These are phyloP conservation scores for Nineta flava DNA, from an alignment of 2,888 invertebrate genomes.

Conservation along the genomic window DNA sequence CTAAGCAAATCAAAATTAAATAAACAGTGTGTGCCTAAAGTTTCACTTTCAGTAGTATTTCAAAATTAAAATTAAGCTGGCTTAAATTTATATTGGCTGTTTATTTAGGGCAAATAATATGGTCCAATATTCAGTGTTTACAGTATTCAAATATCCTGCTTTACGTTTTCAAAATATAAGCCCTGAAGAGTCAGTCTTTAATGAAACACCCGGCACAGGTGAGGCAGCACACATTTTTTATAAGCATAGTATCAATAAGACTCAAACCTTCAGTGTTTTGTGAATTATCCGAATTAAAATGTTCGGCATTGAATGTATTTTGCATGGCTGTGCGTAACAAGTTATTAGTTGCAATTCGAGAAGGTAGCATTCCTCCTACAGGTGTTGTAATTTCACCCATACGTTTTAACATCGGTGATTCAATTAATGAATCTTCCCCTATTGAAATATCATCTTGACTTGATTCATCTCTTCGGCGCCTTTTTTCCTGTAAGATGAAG, in stretches of 20 bases:
- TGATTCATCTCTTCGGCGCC: constrained; percentile 43
- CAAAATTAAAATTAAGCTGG: no score
- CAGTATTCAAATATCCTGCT: no score
- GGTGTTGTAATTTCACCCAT: constrained; percentile 12
- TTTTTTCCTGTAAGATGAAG: constrained; percentile 31
- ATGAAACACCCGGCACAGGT: no score
- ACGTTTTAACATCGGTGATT: constrained; percentile 16
- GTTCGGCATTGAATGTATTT: background rate
- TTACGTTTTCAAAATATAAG: no score
- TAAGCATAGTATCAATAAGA: no score
- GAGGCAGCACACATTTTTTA: no score
- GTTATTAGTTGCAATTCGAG: background rate
- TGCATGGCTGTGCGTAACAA: background rate
- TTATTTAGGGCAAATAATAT: no score
- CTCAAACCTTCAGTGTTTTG: no score
- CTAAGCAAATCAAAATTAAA: background rate
- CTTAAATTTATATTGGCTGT: no score
- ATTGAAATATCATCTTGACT: constrained; percentile 41
- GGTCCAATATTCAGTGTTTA: no score
- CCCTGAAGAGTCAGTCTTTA: no score
- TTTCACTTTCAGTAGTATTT: background rate
- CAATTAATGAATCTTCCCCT: constrained; percentile 32
- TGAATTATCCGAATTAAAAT: background rate
- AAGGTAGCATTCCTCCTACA: constrained; percentile 16
- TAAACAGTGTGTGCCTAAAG: background rate